Evolutionary conservation across 2,113 vertebrate species (phyloP).

Genomic region (Ornithorhynchus anatinus): DNA sequence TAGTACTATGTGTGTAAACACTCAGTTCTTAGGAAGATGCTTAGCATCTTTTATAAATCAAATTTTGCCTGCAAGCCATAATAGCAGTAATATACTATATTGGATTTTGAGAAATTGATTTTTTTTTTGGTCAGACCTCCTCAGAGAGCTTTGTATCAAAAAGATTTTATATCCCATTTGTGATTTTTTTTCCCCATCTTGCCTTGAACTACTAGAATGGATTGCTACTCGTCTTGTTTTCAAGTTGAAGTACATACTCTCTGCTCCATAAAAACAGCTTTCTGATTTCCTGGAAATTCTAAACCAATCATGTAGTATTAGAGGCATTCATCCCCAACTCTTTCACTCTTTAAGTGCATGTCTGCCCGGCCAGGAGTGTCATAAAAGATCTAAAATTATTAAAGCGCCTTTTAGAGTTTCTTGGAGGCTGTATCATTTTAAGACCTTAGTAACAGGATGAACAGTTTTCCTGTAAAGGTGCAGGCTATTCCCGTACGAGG

Average conservation of each 20-base stretch:
- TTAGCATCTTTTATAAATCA: too few relatives aligned
- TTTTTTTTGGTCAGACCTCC: background rate
- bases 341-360: slow-evolving; percentile 5
- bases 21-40: too few relatives aligned
- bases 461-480: background rate
- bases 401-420: slow-evolving; percentile 2
- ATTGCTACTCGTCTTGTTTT: background rate
- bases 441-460: background rate
- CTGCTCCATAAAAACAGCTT: background rate
- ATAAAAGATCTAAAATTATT: slow-evolving; percentile 19
- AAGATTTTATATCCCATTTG: background rate
- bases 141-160: background rate
- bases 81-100: too few relatives aligned
- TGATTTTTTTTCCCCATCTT: slow-evolving; percentile 5
- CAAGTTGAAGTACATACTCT: background rate
- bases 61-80: too few relatives aligned
- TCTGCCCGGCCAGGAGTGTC: background rate
- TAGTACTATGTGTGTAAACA: too few relatives aligned
- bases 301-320: slow-evolving; percentile 11
- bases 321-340: background rate
- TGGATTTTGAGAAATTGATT: too few relatives aligned
- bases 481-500: background rate
- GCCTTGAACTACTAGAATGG: background rate
- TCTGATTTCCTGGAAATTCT: slow-evolving; percentile 5
- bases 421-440: slow-evolving; percentile 9